Evolutionary conservation across 1,140 invertebrate genomes (phyloP).

Genomic region (Argopecten irradians): DNA sequence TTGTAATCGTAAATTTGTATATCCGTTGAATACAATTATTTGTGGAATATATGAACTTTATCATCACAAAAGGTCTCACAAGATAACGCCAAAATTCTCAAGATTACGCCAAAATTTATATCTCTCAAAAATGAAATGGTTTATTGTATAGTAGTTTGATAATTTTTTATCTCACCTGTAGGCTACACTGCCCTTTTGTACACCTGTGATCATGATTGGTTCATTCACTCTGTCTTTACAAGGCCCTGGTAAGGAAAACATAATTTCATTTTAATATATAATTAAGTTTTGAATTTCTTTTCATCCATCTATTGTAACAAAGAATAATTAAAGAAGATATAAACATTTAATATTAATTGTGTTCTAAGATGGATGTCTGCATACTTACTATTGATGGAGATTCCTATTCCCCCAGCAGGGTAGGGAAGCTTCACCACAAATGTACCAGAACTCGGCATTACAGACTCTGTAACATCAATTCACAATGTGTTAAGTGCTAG

Average conservation of each 20-base stretch:
- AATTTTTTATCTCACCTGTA: constrained; percentile 83
- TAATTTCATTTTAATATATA: neutral
- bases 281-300: neutral
- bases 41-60: too few species aligned
- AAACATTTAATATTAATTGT: too few species aligned
- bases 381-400: constrained; percentile 88
- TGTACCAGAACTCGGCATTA: constrained; percentile 91
- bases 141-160: neutral
- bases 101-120: neutral
- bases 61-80: too few species aligned
- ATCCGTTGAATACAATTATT: too few species aligned
- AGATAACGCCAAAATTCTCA: neutral
- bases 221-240: constrained; percentile 75
- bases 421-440: constrained; percentile 93
- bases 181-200: constrained; percentile 91
- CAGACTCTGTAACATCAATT: constrained; percentile 82
- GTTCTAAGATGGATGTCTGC: neutral
- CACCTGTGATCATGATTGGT: constrained; percentile 87
- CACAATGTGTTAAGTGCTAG: neutral
- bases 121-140: neutral
- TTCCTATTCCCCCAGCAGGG: constrained; percentile 86
- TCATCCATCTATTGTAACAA: too few species aligned
- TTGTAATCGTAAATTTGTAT: too few species aligned
- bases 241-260: neutral
- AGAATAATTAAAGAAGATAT: neutral